Base-by-base conservation (phyloP, 1,140 invertebrate genomes). In the Trichonephila clavata region DNA sequence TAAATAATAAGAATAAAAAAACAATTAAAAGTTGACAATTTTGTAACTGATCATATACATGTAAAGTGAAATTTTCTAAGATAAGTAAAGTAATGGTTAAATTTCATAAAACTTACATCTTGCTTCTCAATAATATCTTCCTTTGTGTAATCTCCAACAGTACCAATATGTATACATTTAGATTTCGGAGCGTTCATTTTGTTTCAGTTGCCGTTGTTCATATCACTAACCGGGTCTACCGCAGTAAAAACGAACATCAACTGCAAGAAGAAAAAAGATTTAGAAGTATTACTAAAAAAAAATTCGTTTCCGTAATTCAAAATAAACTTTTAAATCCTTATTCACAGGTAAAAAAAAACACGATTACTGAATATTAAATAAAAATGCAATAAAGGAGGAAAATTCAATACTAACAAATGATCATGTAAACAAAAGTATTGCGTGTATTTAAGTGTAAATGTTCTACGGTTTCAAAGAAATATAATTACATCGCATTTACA, bases 51-150 rank as follows among this genome's bases (percentile, higher is more conserved):
- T 50, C 50, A 13, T 50, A 50, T 50, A 7, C 50, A 50, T 10
- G 50, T 50, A 50, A 50, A 50, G 50, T 10, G 0, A 50, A 50
- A 50, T 50, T 13, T 50, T 50, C 10, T 39, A 39, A 39, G 50
- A 50, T 13, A 50, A 50, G 50, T 13, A 50, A 50, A 2, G 50
- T 50, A 50, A 50, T 13, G 50, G 7, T 13, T 50, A 50, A 50
- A 80, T 2, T 39, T 86, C 8, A 81, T 21, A 20, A 81, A 21
- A 71, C 60, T 60, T 94, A 94, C 95, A 60, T 94, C 43, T 93
- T 94, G 95, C 39, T 95, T 95, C 32, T 65, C 90, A 43, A 94
- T 83, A 24, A 95, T 93, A 86, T 95, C 94, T 50, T 95, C 94
- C 81, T 94, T 94, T 0, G 94, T 94, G 86, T 94, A 94, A 65